These are phyloP conservation scores for Ischnus inquisitorius DNA, from an alignment of 2,888 invertebrate species.

Conservation along the genomic window DNA sequence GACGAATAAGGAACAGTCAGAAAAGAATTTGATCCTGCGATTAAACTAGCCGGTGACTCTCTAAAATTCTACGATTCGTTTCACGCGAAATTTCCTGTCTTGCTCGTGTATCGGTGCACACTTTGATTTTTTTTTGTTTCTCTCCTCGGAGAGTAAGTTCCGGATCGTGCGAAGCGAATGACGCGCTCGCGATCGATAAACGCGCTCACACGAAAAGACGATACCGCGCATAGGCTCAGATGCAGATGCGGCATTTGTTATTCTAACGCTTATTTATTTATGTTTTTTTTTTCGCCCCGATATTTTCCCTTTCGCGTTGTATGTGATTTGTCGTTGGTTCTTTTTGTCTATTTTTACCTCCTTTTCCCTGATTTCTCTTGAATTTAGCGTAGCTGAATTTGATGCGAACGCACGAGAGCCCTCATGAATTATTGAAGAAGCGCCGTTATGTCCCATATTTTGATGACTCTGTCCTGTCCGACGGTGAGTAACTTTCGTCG, in stretches of 20 bases:
- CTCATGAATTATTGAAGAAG: constrained; percentile 85
- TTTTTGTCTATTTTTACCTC: constrained; percentile 21
- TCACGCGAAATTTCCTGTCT: constrained; percentile 1
- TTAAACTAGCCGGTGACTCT: constrained; percentile 40
- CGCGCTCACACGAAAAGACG: constrained; percentile 30
- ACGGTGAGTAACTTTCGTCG: constrained; percentile 95
- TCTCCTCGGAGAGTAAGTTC: constrained; percentile 37
- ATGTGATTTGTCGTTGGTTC: constrained; percentile 61
- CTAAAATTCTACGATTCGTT: constrained; percentile 17
- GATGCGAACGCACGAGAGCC: constrained; percentile 20
- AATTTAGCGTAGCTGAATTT: constrained; percentile 21
- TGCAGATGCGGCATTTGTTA: constrained; percentile 52
- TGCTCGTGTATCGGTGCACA: constrained; percentile 4
- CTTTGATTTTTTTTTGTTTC: constrained; percentile 19
- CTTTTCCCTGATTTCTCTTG: constrained; percentile 19
- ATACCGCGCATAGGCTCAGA: constrained; percentile 63
- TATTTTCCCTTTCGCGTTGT: constrained; percentile 58
- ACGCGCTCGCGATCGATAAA: constrained; percentile 41
- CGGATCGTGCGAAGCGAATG: constrained; percentile 59
- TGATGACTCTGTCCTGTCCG: constrained; percentile 97
- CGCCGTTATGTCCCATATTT: constrained; percentile 95
- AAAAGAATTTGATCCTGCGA: constrained; percentile 63
- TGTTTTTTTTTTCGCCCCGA: constrained; percentile 33
- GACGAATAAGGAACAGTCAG: constrained; percentile 61
- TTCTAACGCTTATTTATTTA: constrained; percentile 39